Percentiles rank a stretch among this genome's conserved stretches.
phyloP scores from a whole-genome alignment of 1,140 invertebrate species.

The Drosophila pseudoobscura region DNA sequence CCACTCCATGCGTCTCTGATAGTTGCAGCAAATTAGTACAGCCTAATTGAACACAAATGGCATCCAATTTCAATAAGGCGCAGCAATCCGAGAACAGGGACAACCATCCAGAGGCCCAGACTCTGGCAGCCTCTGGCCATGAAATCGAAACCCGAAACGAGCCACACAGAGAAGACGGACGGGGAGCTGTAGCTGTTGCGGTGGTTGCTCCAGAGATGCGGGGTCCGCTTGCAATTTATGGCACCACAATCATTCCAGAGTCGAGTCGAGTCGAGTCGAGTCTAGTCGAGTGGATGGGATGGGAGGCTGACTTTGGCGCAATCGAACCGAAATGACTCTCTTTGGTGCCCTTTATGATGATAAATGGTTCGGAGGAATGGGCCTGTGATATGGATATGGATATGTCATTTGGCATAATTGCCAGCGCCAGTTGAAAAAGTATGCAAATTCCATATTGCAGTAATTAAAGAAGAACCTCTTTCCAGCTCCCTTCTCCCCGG shows the following conservation, averaged over 20 bases:
- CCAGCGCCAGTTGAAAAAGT: conserved; percentile 25
- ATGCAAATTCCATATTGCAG: conserved; percentile 31
- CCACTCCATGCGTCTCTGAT: conserved; percentile 1
- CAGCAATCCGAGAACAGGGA: conserved; percentile 23
- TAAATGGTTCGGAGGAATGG: conserved; percentile 42
- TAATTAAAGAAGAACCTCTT: conserved; percentile 27
- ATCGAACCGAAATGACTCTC: conserved; percentile 70
- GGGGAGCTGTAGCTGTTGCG: conserved; percentile 5
- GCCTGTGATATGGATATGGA: conserved; percentile 23
- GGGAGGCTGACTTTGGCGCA: conserved; percentile 45
- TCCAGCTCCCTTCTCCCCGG: background rate
- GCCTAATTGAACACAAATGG: conserved; percentile 80
- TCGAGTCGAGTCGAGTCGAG: conserved; percentile 57
- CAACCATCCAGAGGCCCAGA: conserved; percentile 18
- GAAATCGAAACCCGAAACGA: conserved; percentile 53
- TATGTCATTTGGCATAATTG: conserved; percentile 43
- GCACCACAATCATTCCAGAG: conserved; percentile 53
- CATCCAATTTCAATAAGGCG: conserved; percentile 74
- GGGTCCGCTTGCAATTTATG: conserved; percentile 76
- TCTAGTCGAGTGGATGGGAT: conserved; percentile 42
- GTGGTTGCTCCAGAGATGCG: conserved; percentile 18
- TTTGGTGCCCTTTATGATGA: conserved; percentile 75
- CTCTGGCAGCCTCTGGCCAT: conserved; percentile 46
- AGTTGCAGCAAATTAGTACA: conserved; percentile 73
- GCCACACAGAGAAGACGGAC: conserved; percentile 2